These are phyloP conservation scores for Pangasius sanitwongsei DNA, from an alignment of 2,797 vertebrate species.

Conservation along the genomic window DNA sequence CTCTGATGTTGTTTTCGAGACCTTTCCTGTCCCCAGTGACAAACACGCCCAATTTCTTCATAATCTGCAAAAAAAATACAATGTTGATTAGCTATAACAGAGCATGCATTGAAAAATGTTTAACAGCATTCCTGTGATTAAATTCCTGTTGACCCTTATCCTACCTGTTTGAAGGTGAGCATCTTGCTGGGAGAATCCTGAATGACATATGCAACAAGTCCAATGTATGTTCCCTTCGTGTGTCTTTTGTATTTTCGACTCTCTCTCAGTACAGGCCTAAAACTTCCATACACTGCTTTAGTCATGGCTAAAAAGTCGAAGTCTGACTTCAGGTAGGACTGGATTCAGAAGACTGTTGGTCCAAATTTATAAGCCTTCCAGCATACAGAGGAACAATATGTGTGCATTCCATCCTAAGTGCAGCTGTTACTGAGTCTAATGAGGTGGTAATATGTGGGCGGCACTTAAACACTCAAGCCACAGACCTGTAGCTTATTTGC, in stretches of 20 bases:
- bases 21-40: constrained; percentile 62
- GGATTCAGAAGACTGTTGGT: neutral
- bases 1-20: constrained; percentile 71
- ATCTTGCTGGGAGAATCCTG: constrained; percentile 68
- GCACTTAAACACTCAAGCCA: neutral
- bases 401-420: constrained; percentile 4
- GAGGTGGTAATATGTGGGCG: constrained; percentile 43
- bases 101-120: neutral
- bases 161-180: constrained; percentile 72
- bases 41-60: constrained; percentile 61
- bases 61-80: constrained; percentile 63
- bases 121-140: neutral
- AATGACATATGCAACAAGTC: constrained; percentile 68
- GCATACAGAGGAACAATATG: neutral
- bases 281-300: neutral
- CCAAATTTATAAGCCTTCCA: constrained; percentile 3
- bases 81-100: neutral
- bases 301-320: constrained; percentile 11
- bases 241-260: constrained; percentile 43
- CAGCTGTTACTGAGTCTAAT: constrained; percentile 9
- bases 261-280: neutral
- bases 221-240: constrained; percentile 63
- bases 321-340: neutral
- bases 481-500: neutral
- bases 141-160: neutral